Conservation (phyloP, 2,888 invertebrate genomes). For the Nipponacmea schrenckii region DNA sequence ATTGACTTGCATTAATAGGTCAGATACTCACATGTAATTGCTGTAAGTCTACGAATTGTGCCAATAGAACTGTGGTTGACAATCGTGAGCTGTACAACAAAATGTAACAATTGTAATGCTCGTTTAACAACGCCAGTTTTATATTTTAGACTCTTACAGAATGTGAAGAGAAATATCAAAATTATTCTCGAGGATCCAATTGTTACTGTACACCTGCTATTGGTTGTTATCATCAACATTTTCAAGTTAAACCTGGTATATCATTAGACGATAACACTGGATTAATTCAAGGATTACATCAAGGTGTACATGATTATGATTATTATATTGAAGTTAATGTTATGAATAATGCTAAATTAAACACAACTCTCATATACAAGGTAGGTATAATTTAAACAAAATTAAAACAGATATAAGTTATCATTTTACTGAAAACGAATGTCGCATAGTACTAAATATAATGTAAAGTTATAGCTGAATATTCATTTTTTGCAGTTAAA, state of each 20-base stretch:
- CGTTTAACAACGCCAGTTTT: neutral
- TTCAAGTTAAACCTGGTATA: constrained; percentile 33
- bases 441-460: no score
- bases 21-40: no score
- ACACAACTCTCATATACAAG: constrained; percentile 32
- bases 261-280: constrained; percentile 25
- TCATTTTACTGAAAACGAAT: no score
- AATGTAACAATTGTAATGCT: no score
- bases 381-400: constrained; percentile 20
- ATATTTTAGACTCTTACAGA: constrained; percentile 26
- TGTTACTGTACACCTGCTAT: constrained; percentile 45
- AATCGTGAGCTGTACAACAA: no score
- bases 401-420: no score
- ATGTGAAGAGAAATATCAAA: constrained; percentile 30
- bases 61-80: no score
- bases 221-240: constrained; percentile 45
- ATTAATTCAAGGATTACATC: constrained; percentile 25
- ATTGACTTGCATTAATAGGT: no score
- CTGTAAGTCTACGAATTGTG: no score
- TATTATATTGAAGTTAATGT: constrained; percentile 44
- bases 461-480: no score
- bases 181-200: constrained; percentile 32
- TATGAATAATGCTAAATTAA: constrained; percentile 40
- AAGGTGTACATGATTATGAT: constrained; percentile 44
- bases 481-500: no score